Evolutionary conservation across 2,888 invertebrate genomes (phyloP), one percentile per base, ranked within the genome.

Genomic region (Chelonus formosanus): DNA sequence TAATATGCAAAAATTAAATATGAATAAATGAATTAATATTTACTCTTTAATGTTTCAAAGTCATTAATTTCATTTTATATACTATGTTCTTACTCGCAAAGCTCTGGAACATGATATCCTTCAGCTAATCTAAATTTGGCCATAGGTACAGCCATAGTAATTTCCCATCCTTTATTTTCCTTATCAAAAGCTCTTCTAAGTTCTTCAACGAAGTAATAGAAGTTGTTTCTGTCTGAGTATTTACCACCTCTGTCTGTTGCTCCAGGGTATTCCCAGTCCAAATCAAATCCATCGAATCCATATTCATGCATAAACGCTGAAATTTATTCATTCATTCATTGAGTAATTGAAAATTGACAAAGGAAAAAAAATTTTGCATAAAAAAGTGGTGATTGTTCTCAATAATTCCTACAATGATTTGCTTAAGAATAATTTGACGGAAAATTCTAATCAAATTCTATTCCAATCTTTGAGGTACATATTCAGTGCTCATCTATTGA

Each of bases 181-280:
- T 89, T 88, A 80, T 91, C 89, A 79, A 96, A 95, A 1, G 94
- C 94, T 34, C 92, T 87, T 70, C 90, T 86, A 71, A 96, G 78
- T 82, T 95, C 95, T 79, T 95, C 90, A 0, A 94, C 94, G 71
- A 94, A 90, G 80, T 89, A 94, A 47, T 92, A 87, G 85, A 95
- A 95, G 68, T 88, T 88, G 75, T 95, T 91, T 83, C 94, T 95
- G 84, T 96, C 95, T 7, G 91, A 89, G 83, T 89, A 94, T 64
- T 89, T 90, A 45, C 95, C 95, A 5, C 94, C 94, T 40, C 95
- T 89, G 83, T 95, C 95, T 0, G 93, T 89, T 0, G 95, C 95
- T 0, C 92, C 95, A 1, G 95, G 95, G 80, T 95, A 95, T 83
- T 95, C 95, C 95, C 95, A 95, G 79, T 95, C 95, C 75, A 95